Base-by-base conservation (phyloP, 2,797 vertebrate species). In the Rhynchonycteris naso region DNA sequence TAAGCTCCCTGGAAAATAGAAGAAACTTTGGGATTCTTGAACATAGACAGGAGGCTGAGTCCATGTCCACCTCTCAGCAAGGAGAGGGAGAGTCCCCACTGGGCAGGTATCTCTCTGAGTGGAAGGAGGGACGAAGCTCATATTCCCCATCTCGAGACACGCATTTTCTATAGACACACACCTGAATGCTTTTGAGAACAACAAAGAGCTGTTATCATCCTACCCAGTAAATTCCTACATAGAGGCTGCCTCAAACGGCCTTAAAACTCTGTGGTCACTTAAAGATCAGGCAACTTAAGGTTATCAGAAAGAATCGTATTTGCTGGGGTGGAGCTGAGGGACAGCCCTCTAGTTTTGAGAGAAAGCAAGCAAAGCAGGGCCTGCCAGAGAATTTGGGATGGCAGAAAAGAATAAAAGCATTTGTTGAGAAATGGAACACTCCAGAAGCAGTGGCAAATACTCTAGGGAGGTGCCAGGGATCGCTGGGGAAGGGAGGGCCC, bases 301-400 rank as follows among this genome's bases (percentile, higher is more conserved):
- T 96, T 90, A 84, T 30, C 56, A 76, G 76, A 79, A 93, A 88
- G 58, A 81, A 71, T 8, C 66, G 13, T 33, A 92, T 63, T 75
- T 90, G 33, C 58, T 94, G 54, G n/a, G 52, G 13, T 90, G 5
- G n/a, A 43, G 14, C 15, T 91, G 26, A 11, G 33, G 22, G 82
- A 87, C 35, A 88, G 69, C 35, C 13, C 35, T 84, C 52, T 69
- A 22, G 35, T 90, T 95, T 61, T 75, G 47, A 85, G 33, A 90
- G 26, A 35, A 88, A 82, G 8, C 59, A 58, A 89, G 50, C 21
- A 18, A 35, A 75, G 22, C 35, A 59, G 63, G 38, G 47, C 65
- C 68, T 66, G 9, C 24, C 90, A 43, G 68, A 96, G 19, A 88
- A 80, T 0, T 88, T 52, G 33, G 30, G 71, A 85, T 7, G 38